Conservation (phyloP, 2,888 invertebrate species). For the Tetranychus piercei region DNA sequence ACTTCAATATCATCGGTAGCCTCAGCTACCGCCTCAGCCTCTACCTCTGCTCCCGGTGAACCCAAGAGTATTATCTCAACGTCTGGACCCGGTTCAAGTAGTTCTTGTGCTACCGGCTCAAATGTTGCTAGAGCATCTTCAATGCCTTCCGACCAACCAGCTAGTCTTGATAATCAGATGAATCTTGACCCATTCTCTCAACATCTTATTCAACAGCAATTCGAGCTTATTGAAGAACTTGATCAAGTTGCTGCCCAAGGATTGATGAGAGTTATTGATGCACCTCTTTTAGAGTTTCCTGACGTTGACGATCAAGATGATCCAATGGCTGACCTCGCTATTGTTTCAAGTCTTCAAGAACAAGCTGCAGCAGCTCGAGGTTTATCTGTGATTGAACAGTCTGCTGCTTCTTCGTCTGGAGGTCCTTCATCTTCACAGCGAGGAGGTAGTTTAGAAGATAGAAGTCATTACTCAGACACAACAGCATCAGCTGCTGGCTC, state of each 20-base stretch:
- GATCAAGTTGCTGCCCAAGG: constrained; percentile 37
- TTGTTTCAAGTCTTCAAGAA: constrained; percentile 68
- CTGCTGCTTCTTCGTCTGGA: constrained; percentile 11
- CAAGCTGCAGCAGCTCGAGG: constrained; percentile 28
- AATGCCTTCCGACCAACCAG: background rate
- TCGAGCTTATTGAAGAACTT: constrained; percentile 26
- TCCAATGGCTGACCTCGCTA: constrained; percentile 86
- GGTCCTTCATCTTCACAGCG: constrained; percentile 22
- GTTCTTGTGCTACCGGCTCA: background rate
- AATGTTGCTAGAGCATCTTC: background rate
- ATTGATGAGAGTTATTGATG: constrained; percentile 31
- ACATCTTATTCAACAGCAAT: constrained; percentile 20
- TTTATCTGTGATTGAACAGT: background rate
- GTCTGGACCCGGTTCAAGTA: background rate
- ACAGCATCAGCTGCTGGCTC: constrained; percentile 69
- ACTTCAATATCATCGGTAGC: constrained; percentile 33
- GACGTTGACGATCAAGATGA: constrained; percentile 69
- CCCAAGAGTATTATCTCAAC: background rate
- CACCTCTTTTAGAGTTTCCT: constrained; percentile 64
- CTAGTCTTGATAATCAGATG: constrained; percentile 9
- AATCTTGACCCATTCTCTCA: constrained; percentile 14
- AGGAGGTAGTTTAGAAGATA: constrained; percentile 32
- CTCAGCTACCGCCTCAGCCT: background rate
- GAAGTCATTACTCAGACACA: constrained; percentile 52
- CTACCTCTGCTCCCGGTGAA: background rate